Base-by-base conservation (phyloP, 2,888 invertebrate species). In the Balanococcus diminutus region DNA sequence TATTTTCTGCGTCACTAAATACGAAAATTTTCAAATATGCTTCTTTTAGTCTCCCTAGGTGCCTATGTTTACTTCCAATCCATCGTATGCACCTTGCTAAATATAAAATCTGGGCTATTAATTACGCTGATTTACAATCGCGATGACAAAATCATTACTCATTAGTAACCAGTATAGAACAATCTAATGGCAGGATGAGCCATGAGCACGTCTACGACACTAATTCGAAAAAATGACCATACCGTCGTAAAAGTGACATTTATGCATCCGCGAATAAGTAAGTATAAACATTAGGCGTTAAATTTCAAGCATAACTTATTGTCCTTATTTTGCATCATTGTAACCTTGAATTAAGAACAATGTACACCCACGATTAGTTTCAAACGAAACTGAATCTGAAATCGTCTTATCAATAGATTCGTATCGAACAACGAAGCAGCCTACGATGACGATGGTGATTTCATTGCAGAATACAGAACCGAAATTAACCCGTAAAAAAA, bases 401-500 rank as follows among this genome's bases (percentile, higher is more conserved):
- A 67, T 67, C 61, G 61, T 61, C 67, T 28, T 16, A 16, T 67
- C 28, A 16, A 28, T 67, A 28, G 67, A 28, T 67, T 67, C n/a
- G 14, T 67, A 16, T 67, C 67, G 25, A 67, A 25, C 28, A 67
- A 16, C n/a, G 28, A 67, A 16, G 28, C 67, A n/a, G n/a, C 25
- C 16, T 67, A 9, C 28, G 25, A 67, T 67, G 28, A 67, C 67
- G 11, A 61, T 25, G 61, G 16, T 28, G 56, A 56, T 56, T 56
- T 22, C 56, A 56, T 56, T 56, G 22, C 8, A 67, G 28, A n/a
- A n/a, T n/a, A n/a, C n/a, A n/a, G n/a, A n/a, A n/a, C n/a, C n/a
- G n/a, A 67, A 67, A 67, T 67, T 67, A 67, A 67, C 9, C 67
- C 67, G 67, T 67, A 67, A 67, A 56, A 42, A 22, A 28, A 67